Percentiles rank a stretch among this genome's conserved stretches.
Evolutionary conservation across 2,797 vertebrate genomes (phyloP).

Genomic region (Chaenodraco wilsoni): DNA sequence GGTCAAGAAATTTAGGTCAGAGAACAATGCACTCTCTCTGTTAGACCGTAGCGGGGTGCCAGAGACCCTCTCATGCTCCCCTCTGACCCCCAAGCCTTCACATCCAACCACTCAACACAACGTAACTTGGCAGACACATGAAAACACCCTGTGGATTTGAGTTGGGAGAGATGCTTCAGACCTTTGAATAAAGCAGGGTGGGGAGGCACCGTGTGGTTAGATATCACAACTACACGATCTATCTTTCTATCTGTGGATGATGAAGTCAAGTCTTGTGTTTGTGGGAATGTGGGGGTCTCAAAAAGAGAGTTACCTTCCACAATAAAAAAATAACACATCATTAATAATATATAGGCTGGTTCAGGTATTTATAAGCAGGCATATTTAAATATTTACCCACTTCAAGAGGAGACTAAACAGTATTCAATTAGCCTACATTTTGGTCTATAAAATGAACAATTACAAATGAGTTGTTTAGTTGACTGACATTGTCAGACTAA

Average conservation of each 20-base stretch:
- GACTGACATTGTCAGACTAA: not conserved
- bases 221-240: conserved; percentile 18
- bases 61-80: conserved; percentile 59
- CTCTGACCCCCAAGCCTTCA: conserved; percentile 58
- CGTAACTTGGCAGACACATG: conserved; percentile 17
- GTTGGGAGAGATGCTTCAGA: not conserved
- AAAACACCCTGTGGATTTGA: not conserved
- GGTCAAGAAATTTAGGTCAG: conserved; percentile 79
- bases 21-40: conserved; percentile 77
- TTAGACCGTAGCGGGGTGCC: conserved; percentile 66
- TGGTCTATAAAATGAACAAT: not conserved
- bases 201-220: conserved; percentile 46
- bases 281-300: not conserved
- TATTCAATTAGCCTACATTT: not conserved
- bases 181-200: not conserved
- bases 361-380: not conserved
- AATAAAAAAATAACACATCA: not conserved
- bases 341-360: not conserved
- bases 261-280: not conserved
- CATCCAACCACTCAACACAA: conserved; percentile 39
- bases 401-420: not conserved
- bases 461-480: not conserved
- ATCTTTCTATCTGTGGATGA: not conserved
- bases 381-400: not conserved
- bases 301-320: not conserved